Evolutionary conservation across 2,113 vertebrate genomes (phyloP).

Genomic region (Ptilorrhoa leucosticta): DNA sequence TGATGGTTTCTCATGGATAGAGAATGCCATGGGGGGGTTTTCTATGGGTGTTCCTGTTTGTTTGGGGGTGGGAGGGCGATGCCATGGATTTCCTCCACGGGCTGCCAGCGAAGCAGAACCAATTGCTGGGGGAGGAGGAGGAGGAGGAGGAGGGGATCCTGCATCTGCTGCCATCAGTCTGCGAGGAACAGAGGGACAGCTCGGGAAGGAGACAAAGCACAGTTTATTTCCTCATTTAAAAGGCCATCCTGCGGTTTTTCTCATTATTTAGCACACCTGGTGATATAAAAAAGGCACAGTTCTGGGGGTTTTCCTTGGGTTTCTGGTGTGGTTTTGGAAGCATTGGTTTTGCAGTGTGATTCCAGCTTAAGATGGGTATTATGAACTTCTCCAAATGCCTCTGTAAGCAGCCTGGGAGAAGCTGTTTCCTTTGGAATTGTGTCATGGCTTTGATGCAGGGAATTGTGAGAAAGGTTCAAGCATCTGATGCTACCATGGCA

Average conservation of each 20-base stretch:
- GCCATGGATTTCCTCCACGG: background rate
- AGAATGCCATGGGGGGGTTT: background rate
- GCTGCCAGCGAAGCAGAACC: conserved; percentile 52
- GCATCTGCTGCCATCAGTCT: conserved; percentile 73
- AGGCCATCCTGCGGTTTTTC: background rate
- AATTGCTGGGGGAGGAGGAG: conserved; percentile 4
- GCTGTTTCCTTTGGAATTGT: background rate
- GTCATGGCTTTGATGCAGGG: background rate
- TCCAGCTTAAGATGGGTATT: accelerated
- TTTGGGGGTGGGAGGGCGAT: background rate
- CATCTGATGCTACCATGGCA: background rate
- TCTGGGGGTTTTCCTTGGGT: background rate
- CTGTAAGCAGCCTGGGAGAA: background rate
- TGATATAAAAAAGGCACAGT: background rate
- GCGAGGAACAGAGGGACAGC: background rate
- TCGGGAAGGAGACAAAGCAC: conserved; percentile 31
- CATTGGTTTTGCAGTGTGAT: background rate
- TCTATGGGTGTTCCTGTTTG: background rate
- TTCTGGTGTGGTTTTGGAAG: background rate
- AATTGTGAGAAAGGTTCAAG: background rate
- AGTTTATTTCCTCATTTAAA: background rate
- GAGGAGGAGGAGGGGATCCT: background rate
- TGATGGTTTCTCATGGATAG: background rate
- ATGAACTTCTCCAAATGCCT: background rate
- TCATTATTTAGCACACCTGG: background rate